Conservation (phyloP, 2,888 invertebrate genomes). For the Pseudococcus longispinus region DNA sequence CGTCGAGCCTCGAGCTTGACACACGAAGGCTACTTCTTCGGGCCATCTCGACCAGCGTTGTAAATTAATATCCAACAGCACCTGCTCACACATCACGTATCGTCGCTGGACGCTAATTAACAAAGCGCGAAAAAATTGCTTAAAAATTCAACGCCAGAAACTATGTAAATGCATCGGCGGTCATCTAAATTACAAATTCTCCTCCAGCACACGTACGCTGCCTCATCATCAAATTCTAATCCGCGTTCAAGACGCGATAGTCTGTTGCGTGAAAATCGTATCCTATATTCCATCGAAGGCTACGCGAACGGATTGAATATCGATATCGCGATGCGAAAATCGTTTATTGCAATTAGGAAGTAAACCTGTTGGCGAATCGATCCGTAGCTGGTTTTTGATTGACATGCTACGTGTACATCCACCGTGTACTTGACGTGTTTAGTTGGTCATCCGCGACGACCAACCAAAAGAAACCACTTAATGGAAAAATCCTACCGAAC, state of each 20-base stretch:
- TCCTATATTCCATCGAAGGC: not conserved
- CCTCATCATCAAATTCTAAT: not conserved
- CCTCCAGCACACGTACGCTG: not conserved
- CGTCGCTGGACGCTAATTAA: not conserved
- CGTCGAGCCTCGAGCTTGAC: not conserved
- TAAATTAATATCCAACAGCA: not conserved
- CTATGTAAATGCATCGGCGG: not conserved
- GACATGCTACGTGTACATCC: not conserved
- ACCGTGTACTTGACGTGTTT: not conserved
- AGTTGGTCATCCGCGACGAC: not conserved
- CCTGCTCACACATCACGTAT: not conserved
- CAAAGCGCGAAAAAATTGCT: not conserved
- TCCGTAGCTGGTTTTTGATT: not conserved
- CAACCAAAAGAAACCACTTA: not conserved
- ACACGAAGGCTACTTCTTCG: not conserved
- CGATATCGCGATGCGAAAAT: not conserved
- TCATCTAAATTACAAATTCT: not conserved
- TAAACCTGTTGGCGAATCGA: not conserved
- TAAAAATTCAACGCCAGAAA: not conserved
- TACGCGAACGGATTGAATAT: not conserved
- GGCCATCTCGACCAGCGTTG: not conserved
- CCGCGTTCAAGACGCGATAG: not conserved
- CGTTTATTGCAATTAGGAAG: not conserved
- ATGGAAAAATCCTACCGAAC: constrained; percentile 4
- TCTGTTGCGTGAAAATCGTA: not conserved